Evolutionary conservation across 2,113 vertebrate genomes (phyloP), one percentile per base, ranked within the genome.

Genomic region (Calypte anna): DNA sequence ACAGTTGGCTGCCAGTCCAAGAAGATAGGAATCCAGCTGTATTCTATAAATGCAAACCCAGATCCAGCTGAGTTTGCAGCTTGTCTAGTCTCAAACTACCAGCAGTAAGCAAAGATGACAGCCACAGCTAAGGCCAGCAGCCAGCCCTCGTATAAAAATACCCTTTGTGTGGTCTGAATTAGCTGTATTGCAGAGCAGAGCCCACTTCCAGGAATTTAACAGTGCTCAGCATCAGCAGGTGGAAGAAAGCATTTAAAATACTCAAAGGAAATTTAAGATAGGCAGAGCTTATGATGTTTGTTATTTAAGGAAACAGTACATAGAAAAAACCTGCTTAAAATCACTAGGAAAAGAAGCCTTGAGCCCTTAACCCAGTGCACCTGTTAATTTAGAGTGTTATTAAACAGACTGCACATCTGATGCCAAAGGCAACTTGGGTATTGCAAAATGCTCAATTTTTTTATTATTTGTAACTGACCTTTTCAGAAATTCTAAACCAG

Each of bases 31-130:
- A 55, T 54, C 30, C 77, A 73, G 30, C 0, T 69, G 70, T 21
- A 69, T 75, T 54, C 74, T 85, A 23, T 43, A 85, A 91, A 87
- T 21, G 78, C 50, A 95, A 84, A 82, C 31, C 20, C 74, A 82
- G 73, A 63, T 62, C 70, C 43, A 87, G 82, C 89, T 86, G 95
- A 94, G 93, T 80, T 48, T 74, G 91, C 94, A 96, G 59, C 82
- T 94, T 82, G 90, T 74, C 87, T 87, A 70, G 70, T 67, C 66
- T 93, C 59, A 82, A 87, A 33, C 78, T 51, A 67, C 31, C 46
- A 92, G 69, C 91, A 76, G 86, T 82, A 92, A 94, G 59, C 62
- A 79, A 82, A 33, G 84, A 80, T 48, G 84, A 94, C 93, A 91
- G 87, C 51, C 38, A 74, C 68, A 88, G 84, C 50, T 62, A 80